Evolutionary conservation across 2,113 vertebrate genomes (phyloP), one percentile per base, ranked within the genome.

Genomic region (Nothobranchius furzeri): DNA sequence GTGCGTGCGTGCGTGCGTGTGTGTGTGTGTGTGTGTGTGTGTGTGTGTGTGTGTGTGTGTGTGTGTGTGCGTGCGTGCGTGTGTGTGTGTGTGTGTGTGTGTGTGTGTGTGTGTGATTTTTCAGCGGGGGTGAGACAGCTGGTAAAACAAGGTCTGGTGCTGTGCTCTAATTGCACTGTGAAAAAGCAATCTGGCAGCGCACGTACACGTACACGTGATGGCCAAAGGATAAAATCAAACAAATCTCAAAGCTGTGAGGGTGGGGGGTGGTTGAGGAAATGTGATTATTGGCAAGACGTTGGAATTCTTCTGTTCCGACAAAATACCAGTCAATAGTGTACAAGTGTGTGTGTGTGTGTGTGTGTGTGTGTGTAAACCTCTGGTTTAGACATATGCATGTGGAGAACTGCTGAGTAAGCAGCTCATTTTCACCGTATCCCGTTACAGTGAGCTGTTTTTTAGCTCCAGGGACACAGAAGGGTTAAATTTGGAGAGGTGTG

Each of bases 341-440:
- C 20, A 20, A 20, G n/a, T 20, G 20, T 20, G 20, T 20, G 20
- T 20, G 20, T 20, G 20, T 20, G 20, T 60, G 74, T 60, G 60
- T 65, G 35, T 53, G 55, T 50, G 45, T 60, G 48, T 40, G 45
- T 25, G 17, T 10, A 13, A 30, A 43, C 63, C 57, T 78, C 76
- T 74, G 58, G 78, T 74, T 58, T 76, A 84, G 78, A 72, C 84
- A 73, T 72, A 77, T 64, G 71, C 60, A 57, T 64, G 75, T 64
- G 68, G 56, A 87, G 71, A 85, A 90, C 36, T 56, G 89, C 90
- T 91, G 87, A 91, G 87, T 78, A 87, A 12, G 90, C 88, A 85
- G 80, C 25, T 75, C 83, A 78, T 66, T 79, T 88, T 85, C 75
- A 79, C 83, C 85, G 83, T 85, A 82, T 87, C 88, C 84, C 79